phyloP scores from a whole-genome alignment of 2,888 invertebrate species.

The Caenorhabditis japonica region DNA sequence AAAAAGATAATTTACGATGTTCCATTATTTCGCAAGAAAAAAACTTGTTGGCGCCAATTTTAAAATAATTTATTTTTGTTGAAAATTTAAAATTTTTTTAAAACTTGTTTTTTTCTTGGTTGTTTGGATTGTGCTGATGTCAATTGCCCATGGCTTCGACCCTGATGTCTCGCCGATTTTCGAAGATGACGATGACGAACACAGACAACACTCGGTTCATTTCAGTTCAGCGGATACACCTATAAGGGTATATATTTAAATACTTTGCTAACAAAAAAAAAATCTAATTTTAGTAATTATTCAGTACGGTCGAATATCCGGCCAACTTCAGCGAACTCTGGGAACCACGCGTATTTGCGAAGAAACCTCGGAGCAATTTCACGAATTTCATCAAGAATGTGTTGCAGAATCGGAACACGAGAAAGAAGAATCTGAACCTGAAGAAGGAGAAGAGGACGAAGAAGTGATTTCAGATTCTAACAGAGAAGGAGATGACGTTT shows the following conservation, averaged over 20 bases:
- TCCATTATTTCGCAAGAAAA: no score
- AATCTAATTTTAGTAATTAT: background rate
- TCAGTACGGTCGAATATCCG: conserved; percentile 2
- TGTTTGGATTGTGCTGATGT: conserved; percentile 28
- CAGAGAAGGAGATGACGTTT: no score
- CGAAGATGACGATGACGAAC: conserved; percentile 23
- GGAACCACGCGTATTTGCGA: conserved; percentile 10
- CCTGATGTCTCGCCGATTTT: conserved; percentile 51
- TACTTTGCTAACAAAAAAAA: no score
- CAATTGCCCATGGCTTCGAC: conserved; percentile 49
- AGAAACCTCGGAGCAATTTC: conserved; percentile 12
- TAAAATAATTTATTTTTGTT: no score
- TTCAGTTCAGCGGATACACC: conserved; percentile 50
- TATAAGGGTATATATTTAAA: conserved; percentile 6
- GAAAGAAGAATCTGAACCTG: background rate
- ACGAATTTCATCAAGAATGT: conserved; percentile 28
- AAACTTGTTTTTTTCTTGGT: conserved; percentile 4
- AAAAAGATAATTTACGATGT: no score
- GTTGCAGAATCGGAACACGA: conserved; percentile 16
- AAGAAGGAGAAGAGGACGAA: background rate
- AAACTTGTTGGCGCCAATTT: no score
- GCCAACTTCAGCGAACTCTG: conserved; percentile 6
- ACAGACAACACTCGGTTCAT: conserved; percentile 25
- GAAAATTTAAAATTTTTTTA: conserved; percentile 14
- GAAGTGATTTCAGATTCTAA: no score